Base-by-base conservation (phyloP, 2,888 invertebrate genomes). In the Torymus aiolomorphi region DNA sequence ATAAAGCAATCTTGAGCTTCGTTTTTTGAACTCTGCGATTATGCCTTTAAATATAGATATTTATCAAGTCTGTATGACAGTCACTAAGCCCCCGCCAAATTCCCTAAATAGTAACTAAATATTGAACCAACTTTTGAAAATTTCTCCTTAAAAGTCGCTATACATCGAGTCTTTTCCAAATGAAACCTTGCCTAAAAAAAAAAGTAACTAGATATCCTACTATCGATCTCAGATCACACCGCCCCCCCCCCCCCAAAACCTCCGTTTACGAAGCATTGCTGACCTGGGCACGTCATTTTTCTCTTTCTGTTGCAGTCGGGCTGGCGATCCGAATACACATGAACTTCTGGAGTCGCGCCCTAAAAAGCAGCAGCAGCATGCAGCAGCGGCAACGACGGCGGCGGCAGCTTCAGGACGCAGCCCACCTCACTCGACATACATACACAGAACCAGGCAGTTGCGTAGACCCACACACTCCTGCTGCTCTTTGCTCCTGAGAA, bases 301-400 rank as follows among this genome's bases (percentile, higher is more conserved):
- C 65, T 14, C 13, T 78, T 88, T 90, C 92, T 88, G 89, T 94
- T 94, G 81, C 94, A 97, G 97, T 95, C 95, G 91, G 95, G 96
- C 89, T 97, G 97, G 97, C 94, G 97, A 92, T 95, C 96, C 89
- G 97, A 97, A 92, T 97, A 97, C 92, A 96, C 97, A 95, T 97
- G 96, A 97, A 96, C 95, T 84, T 73, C 93, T 93, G 91, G 90
- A 87, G 88, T 31, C 42, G 65, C 59, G 31, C 54, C 61, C 65
- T 78, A 81, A 71, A 31, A n/a, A 61, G 76, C 66, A 62, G 76
- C 61, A 16, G 65, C 51, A 72, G 77, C 56, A 63, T 49, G 62
- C 31, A 57, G 57, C 57, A 62, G 31, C 18, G 12, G 49, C 16
- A 24, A 49, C 70, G 49, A 1, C 63, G 51, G 56, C 18, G 14